These are phyloP conservation scores for Crocallis elinguaria DNA, from an alignment of 2,888 invertebrate species.

Conservation along the genomic window DNA sequence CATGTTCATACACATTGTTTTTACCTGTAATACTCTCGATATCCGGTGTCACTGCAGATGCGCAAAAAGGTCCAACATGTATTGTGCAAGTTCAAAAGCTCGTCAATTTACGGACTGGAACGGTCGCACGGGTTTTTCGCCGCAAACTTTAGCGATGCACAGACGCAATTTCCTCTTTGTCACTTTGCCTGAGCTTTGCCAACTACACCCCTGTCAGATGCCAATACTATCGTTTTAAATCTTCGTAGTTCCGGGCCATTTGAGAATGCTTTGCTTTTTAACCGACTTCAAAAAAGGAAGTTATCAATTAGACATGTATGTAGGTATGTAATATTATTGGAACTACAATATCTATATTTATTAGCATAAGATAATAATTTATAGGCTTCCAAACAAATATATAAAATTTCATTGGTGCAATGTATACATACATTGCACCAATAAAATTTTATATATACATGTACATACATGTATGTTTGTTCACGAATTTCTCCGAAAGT, in stretches of 20 bases:
- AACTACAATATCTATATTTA: no score
- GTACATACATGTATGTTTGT: no score
- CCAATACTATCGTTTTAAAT: constrained; percentile 19
- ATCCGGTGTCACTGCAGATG: constrained; percentile 20
- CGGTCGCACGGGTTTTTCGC: constrained; percentile 28
- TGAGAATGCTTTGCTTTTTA: no score
- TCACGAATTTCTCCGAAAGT: no score
- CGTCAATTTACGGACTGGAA: constrained; percentile 30
- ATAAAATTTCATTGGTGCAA: no score
- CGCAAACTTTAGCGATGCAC: constrained; percentile 28
- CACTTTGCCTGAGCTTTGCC: constrained; percentile 25
- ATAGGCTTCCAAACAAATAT: no score
- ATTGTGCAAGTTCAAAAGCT: constrained; percentile 29
- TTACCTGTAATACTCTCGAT: constrained; percentile 6
- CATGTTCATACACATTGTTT: not conserved
- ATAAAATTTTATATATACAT: no score
- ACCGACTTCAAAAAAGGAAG: no score
- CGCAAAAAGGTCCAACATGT: constrained; percentile 29
- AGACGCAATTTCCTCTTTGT: constrained; percentile 35
- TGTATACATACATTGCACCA: no score
- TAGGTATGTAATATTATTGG: no score
- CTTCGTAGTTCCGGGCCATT: not conserved
- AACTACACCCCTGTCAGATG: constrained; percentile 22
- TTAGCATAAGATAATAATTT: no score
- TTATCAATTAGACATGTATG: no score